Conservation (phyloP, 2,113 vertebrate species). For the Mustela nigripes region DNA sequence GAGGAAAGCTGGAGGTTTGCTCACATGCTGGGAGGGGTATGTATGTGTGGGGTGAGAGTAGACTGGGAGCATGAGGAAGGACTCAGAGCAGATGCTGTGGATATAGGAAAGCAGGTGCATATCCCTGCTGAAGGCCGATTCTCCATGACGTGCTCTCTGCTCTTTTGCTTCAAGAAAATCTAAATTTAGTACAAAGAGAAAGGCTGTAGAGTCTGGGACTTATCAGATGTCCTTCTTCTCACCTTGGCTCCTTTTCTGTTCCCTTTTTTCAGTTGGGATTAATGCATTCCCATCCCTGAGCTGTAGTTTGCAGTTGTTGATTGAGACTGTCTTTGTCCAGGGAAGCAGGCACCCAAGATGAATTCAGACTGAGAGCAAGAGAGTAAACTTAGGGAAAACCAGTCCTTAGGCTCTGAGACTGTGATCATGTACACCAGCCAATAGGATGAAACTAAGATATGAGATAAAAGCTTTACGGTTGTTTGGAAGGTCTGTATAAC, state of each 20-base stretch:
- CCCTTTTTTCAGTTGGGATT: background rate
- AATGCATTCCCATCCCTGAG: background rate
- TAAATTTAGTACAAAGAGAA: constrained; percentile 69
- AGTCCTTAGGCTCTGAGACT: constrained; percentile 17
- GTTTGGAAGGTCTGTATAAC: background rate
- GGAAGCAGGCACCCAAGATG: background rate
- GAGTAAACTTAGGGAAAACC: constrained; percentile 37
- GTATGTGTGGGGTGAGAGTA: background rate
- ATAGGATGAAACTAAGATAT: background rate
- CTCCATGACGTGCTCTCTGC: background rate
- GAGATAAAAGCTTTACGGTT: constrained; percentile 10
- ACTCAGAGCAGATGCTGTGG: constrained; percentile 1
- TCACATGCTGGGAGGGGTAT: background rate
- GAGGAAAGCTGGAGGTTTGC: background rate
- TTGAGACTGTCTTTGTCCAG: background rate
- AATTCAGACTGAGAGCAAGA: background rate
- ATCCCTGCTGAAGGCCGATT: background rate
- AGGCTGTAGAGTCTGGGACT: background rate
- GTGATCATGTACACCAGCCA: background rate
- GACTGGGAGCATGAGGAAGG: background rate
- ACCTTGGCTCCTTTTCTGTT: background rate
- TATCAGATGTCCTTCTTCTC: background rate
- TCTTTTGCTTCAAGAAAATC: constrained; percentile 54
- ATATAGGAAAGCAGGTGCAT: constrained; percentile 31
- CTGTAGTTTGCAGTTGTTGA: background rate